A percentile compares a stretch with the other conserved stretches of the same genome.
Conservation (phyloP, 2,888 invertebrate genomes). For the Drosophila macrospina region DNA sequence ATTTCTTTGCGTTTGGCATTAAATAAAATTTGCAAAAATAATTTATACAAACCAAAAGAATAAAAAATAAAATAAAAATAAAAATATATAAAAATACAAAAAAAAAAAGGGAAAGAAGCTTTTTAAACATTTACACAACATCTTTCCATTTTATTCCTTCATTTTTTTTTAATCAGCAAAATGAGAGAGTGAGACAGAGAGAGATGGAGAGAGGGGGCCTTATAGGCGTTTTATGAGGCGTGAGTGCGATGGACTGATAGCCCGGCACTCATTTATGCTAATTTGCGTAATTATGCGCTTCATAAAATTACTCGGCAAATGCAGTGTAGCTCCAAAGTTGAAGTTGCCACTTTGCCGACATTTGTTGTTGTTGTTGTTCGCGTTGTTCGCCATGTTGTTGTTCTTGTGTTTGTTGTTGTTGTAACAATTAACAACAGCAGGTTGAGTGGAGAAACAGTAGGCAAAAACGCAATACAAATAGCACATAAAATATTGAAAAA, state of each 20-base stretch:
- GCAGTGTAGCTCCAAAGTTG: slow-evolving; percentile 54
- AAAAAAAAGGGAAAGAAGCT: slow-evolving; percentile 30
- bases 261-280: slow-evolving; percentile 76
- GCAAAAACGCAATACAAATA: slow-evolving; percentile 73
- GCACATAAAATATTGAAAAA: slow-evolving; percentile 79
- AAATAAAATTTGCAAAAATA: slow-evolving; percentile 79
- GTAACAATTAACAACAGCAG: slow-evolving; percentile 75
- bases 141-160: slow-evolving; percentile 16
- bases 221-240: slow-evolving; percentile 27
- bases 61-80: too few relatives aligned
- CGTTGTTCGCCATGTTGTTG: slow-evolving; percentile 29
- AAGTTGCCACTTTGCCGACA: slow-evolving; percentile 58
- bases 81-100: neutral
- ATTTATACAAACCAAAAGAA: slow-evolving; percentile 63
- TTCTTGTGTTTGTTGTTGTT: slow-evolving; percentile 55
- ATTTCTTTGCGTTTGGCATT: slow-evolving; percentile 70
- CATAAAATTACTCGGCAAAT: slow-evolving; percentile 75
- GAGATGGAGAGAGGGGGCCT: neutral
- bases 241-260: slow-evolving; percentile 51
- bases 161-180: slow-evolving; percentile 36
- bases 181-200: neutral
- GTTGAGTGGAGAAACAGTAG: slow-evolving; percentile 48
- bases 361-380: slow-evolving; percentile 40
- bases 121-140: slow-evolving; percentile 59
- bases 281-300: slow-evolving; percentile 81